phyloP scores from a whole-genome alignment of 1,140 invertebrate genomes.

The Hylaeus volcanicus region DNA sequence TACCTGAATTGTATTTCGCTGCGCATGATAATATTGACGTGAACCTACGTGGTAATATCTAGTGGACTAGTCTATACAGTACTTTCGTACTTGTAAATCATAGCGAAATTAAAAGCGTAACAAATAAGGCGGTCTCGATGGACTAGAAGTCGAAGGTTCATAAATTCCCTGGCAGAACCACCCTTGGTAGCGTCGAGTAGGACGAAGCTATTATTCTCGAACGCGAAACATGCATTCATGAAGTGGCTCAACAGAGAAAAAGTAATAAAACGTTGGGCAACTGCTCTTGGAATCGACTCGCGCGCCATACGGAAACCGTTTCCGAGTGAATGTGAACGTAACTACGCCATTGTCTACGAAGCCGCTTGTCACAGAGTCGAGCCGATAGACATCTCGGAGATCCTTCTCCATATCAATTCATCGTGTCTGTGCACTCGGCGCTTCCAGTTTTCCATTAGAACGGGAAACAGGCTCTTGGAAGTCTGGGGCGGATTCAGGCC shows the following conservation, averaged over 20 bases:
- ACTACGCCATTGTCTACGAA: slow-evolving; percentile 47
- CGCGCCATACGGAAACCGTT: neutral
- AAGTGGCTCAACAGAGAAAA: neutral
- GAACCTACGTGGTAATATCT: too few relatives aligned
- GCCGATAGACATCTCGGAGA: slow-evolving; percentile 53
- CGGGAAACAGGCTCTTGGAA: slow-evolving; percentile 29
- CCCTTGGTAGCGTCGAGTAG: neutral
- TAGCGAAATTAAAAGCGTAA: too few relatives aligned
- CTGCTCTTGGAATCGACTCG: neutral
- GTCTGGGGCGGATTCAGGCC: slow-evolving; percentile 37
- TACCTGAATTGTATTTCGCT: too few relatives aligned
- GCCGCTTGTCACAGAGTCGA: slow-evolving; percentile 46
- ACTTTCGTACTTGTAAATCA: too few relatives aligned
- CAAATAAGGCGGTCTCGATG: too few relatives aligned
- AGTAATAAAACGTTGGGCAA: slow-evolving; percentile 12
- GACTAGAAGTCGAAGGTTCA: too few relatives aligned
- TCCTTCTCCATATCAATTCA: slow-evolving; percentile 53
- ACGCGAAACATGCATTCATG: neutral
- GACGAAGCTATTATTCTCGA: neutral
- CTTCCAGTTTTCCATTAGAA: slow-evolving; percentile 54
- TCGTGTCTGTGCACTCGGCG: slow-evolving; percentile 28
- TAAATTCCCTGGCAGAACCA: too few relatives aligned
- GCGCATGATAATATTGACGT: too few relatives aligned
- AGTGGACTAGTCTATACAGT: too few relatives aligned
- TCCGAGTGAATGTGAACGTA: neutral